Evolutionary conservation across 2,888 invertebrate species (phyloP).

Genomic region (Parnassius glacialis): DNA sequence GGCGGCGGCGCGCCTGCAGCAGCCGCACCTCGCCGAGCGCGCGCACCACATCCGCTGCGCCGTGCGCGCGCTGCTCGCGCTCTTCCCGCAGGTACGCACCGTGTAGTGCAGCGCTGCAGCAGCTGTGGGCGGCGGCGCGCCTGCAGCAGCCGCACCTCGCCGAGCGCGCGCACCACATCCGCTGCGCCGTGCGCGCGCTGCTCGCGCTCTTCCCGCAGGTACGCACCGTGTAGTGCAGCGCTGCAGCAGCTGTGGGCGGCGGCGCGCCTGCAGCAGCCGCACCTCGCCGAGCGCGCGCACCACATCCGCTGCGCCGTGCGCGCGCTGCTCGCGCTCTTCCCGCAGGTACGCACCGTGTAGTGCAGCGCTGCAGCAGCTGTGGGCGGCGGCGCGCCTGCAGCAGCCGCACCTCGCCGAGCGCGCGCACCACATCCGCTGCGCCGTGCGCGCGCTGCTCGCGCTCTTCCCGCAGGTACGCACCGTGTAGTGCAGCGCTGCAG

Average conservation of each 20-base stretch:
- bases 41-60: slow-evolving; percentile 87
- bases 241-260: slow-evolving; percentile 90
- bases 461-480: slow-evolving; percentile 36
- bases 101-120: slow-evolving; percentile 71
- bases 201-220: slow-evolving; percentile 38
- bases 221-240: too few relatives aligned
- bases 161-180: slow-evolving; percentile 85
- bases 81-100: slow-evolving; percentile 35
- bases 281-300: slow-evolving; percentile 75
- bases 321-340: slow-evolving; percentile 35
- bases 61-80: slow-evolving; percentile 47
- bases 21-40: slow-evolving; percentile 61
- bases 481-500: slow-evolving; percentile 84
- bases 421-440: slow-evolving; percentile 86
- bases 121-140: slow-evolving; percentile 90
- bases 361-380: slow-evolving; percentile 84
- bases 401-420: slow-evolving; percentile 65
- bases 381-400: slow-evolving; percentile 87
- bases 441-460: slow-evolving; percentile 54
- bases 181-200: slow-evolving; percentile 76
- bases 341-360: slow-evolving; percentile 29
- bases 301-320: slow-evolving; percentile 85
- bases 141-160: slow-evolving; percentile 69
- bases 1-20: slow-evolving; percentile 86
- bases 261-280: slow-evolving; percentile 84